Evolutionary conservation across 1,140 invertebrate genomes (phyloP).

Genomic region (Atta cephalotes): DNA sequence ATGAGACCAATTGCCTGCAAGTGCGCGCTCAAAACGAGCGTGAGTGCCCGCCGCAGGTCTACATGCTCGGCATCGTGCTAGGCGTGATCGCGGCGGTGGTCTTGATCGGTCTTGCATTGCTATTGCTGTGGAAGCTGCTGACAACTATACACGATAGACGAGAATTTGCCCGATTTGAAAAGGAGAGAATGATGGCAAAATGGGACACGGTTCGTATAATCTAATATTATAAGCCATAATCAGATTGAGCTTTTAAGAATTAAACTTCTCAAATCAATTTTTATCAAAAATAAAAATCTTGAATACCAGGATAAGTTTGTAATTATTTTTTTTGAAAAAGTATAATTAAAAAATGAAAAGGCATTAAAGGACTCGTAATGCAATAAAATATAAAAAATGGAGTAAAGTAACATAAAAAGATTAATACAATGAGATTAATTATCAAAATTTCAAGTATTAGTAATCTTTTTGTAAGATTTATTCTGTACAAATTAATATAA

Average conservation of each 20-base stretch:
- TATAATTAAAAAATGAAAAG: neutral
- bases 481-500: neutral
- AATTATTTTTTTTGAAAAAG: neutral
- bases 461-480: neutral
- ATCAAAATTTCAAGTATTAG: neutral
- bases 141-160: conserved; percentile 98
- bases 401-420: neutral
- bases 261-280: conserved; percentile 21
- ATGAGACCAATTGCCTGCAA: conserved; percentile 86
- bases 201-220: conserved; percentile 92
- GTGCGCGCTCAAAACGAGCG: conserved; percentile 92
- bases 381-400: too few relatives aligned
- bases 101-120: conserved; percentile 93
- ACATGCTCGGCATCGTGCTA: conserved; percentile 94
- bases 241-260: conserved; percentile 33
- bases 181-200: conserved; percentile 97
- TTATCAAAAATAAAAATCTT: neutral
- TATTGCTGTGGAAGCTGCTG: conserved; percentile 98
- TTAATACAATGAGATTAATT: neutral
- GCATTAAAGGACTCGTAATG: too few relatives aligned
- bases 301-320: neutral
- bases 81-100: conserved; percentile 97
- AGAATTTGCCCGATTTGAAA: conserved; percentile 99
- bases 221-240: conserved; percentile 27
- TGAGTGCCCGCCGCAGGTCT: conserved; percentile 93